Conservation (phyloP, 2,888 invertebrate genomes). For the Eupithecia centaureata region DNA sequence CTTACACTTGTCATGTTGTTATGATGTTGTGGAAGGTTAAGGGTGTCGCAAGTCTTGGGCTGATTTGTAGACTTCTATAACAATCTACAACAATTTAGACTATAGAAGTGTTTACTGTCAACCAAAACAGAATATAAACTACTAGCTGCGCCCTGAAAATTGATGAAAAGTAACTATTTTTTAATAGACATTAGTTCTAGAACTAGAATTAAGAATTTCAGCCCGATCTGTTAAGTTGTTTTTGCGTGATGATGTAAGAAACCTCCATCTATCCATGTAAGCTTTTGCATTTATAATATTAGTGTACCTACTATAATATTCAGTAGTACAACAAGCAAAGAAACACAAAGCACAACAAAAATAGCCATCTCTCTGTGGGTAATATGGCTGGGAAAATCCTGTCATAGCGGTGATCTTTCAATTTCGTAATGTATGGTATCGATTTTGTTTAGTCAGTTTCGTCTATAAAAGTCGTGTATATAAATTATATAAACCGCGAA, state of each 20-base stretch:
- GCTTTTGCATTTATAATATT: too few species aligned
- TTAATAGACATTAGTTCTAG: too few species aligned
- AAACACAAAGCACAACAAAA: neutral
- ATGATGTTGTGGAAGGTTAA: neutral
- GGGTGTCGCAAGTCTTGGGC: neutral
- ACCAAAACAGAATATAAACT: too few species aligned
- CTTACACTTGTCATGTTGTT: neutral
- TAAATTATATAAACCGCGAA: neutral
- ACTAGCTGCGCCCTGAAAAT: too few species aligned
- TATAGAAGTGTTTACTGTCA: too few species aligned
- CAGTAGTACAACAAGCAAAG: neutral
- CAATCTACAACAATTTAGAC: neutral
- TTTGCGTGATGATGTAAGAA: too few species aligned
- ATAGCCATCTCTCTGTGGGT: neutral
- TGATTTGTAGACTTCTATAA: neutral
- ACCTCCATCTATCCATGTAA: too few species aligned
- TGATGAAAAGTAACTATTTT: too few species aligned
- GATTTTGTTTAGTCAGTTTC: too few species aligned
- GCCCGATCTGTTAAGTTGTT: too few species aligned
- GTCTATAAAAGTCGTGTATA: neutral
- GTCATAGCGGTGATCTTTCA: neutral
- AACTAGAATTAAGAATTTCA: too few species aligned
- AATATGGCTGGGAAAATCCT: neutral
- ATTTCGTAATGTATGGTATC: neutral
- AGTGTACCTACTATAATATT: too few species aligned